phyloP scores from a whole-genome alignment of 1,140 invertebrate genomes.

The Bombus cullumanus region DNA sequence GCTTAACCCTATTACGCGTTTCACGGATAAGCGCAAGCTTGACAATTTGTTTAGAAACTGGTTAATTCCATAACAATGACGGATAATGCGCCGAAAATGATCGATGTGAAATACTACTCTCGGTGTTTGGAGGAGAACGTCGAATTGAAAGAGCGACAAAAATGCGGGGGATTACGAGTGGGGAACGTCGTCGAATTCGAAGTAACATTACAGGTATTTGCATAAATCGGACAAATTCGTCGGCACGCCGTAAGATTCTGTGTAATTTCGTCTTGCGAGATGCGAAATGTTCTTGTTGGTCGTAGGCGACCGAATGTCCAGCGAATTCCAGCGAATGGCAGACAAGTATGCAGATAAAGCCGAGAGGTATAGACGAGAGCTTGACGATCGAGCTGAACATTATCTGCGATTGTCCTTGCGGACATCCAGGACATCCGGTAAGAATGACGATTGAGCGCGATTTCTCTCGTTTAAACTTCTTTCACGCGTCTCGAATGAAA shows the following conservation, averaged over 20 bases:
- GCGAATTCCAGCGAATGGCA: conserved; percentile 85
- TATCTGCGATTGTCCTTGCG: conserved; percentile 90
- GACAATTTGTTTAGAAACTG: conserved; percentile 71
- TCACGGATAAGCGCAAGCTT: neutral
- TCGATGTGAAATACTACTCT: conserved; percentile 86
- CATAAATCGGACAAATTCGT: neutral
- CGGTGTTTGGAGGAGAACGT: conserved; percentile 83
- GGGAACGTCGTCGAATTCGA: conserved; percentile 84
- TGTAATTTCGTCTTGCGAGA: neutral
- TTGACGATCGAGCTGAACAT: conserved; percentile 88
- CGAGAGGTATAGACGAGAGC: conserved; percentile 89
- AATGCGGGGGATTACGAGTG: conserved; percentile 85
- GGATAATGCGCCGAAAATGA: conserved; percentile 83
- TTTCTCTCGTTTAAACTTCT: neutral
- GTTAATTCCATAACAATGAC: conserved; percentile 83
- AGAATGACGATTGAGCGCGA: conserved; percentile 19
- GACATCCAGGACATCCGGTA: conserved; percentile 82
- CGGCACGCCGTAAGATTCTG: neutral
- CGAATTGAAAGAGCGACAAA: conserved; percentile 73
- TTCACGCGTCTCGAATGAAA: neutral
- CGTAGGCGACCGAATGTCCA: conserved; percentile 83
- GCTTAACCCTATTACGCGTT: neutral
- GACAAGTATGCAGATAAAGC: conserved; percentile 88
- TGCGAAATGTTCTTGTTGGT: conserved; percentile 9
- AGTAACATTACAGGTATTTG: conserved; percentile 65